phyloP scores from a whole-genome alignment of 2,888 invertebrate species.

The Calameuta idolon region DNA sequence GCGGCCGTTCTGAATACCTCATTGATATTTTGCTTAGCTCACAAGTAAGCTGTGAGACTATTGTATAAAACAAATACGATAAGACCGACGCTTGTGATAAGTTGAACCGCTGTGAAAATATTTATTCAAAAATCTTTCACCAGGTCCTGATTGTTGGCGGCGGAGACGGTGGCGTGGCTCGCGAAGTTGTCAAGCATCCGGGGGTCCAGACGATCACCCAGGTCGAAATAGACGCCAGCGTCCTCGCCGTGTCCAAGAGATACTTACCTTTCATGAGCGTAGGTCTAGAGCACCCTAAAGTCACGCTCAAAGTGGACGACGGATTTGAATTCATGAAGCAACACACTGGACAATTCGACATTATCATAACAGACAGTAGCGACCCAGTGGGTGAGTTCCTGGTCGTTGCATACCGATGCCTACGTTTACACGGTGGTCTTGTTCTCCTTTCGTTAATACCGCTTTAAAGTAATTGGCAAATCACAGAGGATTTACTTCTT shows the following conservation, averaged over 20 bases:
- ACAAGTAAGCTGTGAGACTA: no score
- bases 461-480: no score
- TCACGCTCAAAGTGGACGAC: constrained; percentile 88
- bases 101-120: neutral
- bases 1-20: no score
- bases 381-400: constrained; percentile 86
- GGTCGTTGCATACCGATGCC: neutral
- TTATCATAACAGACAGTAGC: constrained; percentile 98
- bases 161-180: constrained; percentile 97
- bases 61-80: neutral
- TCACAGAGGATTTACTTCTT: no score
- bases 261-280: constrained; percentile 92
- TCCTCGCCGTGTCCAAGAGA: constrained; percentile 89
- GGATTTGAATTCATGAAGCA: constrained; percentile 95
- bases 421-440: neutral
- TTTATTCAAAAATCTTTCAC: constrained; percentile 13
- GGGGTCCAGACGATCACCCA: constrained; percentile 85
- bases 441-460: neutral
- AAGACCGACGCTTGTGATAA: neutral
- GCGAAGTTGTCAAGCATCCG: constrained; percentile 95
- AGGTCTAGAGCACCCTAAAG: constrained; percentile 86
- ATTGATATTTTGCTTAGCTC: no score
- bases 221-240: constrained; percentile 96
- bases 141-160: constrained; percentile 94
- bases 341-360: constrained; percentile 89